Percentiles rank a stretch among this genome's conserved stretches.
Evolutionary conservation across 1,140 invertebrate genomes (phyloP).

Genomic region (Drosophila lacertosa): DNA sequence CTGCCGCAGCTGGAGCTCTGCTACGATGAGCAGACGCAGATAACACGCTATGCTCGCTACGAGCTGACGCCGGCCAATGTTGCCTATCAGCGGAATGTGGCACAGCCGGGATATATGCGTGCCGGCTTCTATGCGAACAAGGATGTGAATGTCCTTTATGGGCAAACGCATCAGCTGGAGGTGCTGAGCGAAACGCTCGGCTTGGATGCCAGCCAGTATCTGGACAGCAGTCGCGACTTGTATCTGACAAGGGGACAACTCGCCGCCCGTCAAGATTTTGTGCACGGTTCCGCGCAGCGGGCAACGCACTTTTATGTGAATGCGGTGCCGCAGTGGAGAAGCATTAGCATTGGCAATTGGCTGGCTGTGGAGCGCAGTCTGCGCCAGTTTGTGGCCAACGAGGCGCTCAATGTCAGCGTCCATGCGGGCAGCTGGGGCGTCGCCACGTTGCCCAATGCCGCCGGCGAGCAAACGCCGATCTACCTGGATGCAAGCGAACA

Average conservation of each 20-base stretch:
- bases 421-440: conserved; percentile 86
- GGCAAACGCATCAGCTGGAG: conserved; percentile 50
- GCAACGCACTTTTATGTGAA: conserved; percentile 88
- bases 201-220: conserved; percentile 55
- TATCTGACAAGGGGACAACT: conserved; percentile 87
- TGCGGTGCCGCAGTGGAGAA: conserved; percentile 87
- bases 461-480: conserved; percentile 81
- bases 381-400: conserved; percentile 76
- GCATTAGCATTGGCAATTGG: conserved; percentile 88
- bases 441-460: conserved; percentile 84
- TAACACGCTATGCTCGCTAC: conserved; percentile 62
- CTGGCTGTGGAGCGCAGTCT: conserved; percentile 84
- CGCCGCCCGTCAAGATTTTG: conserved; percentile 87
- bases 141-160: conserved; percentile 67
- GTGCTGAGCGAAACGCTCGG: conserved; percentile 40
- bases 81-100: conserved; percentile 61
- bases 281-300: conserved; percentile 86
- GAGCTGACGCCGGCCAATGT: conserved; percentile 59
- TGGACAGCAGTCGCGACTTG: conserved; percentile 72
- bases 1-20: conserved; percentile 63
- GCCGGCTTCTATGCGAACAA: conserved; percentile 58
- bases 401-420: conserved; percentile 84
- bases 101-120: conserved; percentile 67
- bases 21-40: conserved; percentile 54
- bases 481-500: conserved; percentile 83